A percentile compares a stretch with the other conserved stretches of the same genome.
Evolutionary conservation across 2,888 invertebrate species (phyloP).

Genomic region (Sepiola atlantica): DNA sequence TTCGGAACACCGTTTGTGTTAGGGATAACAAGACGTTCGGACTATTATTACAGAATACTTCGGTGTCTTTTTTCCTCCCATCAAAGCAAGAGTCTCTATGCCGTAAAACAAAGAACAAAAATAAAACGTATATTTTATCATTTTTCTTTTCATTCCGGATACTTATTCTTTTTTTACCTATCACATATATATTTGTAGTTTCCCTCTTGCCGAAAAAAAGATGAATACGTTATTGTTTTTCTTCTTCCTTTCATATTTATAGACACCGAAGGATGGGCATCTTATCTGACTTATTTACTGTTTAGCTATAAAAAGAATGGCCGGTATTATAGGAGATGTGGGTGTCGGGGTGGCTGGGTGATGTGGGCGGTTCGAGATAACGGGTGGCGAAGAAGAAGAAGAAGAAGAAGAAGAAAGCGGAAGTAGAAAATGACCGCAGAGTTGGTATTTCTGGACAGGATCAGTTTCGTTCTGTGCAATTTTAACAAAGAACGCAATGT

Average conservation of each 20-base stretch:
- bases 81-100: too few species aligned
- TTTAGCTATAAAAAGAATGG: neutral
- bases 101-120: too few species aligned
- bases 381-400: neutral
- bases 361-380: too few species aligned
- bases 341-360: too few species aligned
- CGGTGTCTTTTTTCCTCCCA: too few species aligned
- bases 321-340: neutral
- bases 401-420: neutral
- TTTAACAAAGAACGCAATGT: neutral
- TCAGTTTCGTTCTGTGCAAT: neutral
- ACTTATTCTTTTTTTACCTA: too few species aligned
- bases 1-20: too few species aligned
- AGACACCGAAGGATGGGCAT: neutral
- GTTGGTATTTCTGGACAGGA: constrained; percentile 8
- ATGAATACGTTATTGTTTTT: neutral
- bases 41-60: too few species aligned
- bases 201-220: neutral
- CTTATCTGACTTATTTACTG: neutral
- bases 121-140: too few species aligned
- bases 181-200: too few species aligned
- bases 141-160: too few species aligned
- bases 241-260: neutral
- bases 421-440: constrained; percentile 21
- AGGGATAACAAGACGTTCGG: too few species aligned